A percentile compares a stretch with the other conserved stretches of the same genome.
phyloP scores from a whole-genome alignment of 2,888 invertebrate genomes.

The Scaeva pyrastri region DNA sequence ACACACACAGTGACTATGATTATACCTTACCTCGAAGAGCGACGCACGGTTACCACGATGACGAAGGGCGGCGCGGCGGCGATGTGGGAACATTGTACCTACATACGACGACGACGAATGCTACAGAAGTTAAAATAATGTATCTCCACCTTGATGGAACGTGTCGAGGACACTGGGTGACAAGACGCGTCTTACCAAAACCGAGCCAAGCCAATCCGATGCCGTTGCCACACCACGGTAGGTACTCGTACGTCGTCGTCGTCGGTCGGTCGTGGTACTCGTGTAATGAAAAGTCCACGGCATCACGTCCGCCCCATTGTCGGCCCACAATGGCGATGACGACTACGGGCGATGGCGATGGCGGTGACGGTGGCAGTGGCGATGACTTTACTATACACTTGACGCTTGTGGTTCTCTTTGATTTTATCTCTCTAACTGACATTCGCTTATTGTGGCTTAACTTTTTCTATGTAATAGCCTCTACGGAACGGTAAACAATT shows the following conservation, averaged over 20 bases:
- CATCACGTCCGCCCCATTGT: not conserved
- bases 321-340: not conserved
- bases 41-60: no score
- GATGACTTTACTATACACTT: not conserved
- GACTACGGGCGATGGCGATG: not conserved
- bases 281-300: conserved; percentile 34
- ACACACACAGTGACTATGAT: not conserved
- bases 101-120: not conserved
- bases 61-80: no score
- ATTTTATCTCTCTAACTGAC: conserved; percentile 51
- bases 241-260: no score
- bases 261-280: no score
- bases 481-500: conserved; percentile 37
- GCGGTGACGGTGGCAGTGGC: not conserved
- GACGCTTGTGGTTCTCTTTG: conserved; percentile 29
- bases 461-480: not conserved
- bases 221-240: conserved; percentile 10
- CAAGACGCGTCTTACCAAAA: not conserved
- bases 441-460: conserved; percentile 34
- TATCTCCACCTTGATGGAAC: conserved; percentile 45
- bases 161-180: conserved; percentile 47
- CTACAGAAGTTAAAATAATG: conserved; percentile 22
- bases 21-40: not conserved
- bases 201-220: no score
- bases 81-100: not conserved